Evolutionary conservation across 2,113 vertebrate genomes (phyloP).

Genomic region (Notiomystis cincta): DNA sequence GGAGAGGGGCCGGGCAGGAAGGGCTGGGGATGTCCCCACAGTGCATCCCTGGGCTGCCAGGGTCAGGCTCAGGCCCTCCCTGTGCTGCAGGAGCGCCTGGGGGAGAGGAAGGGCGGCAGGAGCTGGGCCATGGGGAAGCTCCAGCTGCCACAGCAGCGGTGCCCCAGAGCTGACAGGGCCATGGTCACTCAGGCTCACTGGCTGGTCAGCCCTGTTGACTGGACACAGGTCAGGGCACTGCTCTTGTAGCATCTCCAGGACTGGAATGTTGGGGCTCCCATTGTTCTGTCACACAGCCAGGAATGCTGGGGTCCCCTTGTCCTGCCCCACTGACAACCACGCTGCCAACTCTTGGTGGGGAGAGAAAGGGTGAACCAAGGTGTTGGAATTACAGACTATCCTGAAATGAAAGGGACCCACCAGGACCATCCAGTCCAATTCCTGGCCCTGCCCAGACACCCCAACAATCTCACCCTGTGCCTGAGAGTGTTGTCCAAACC

Average conservation of each 20-base stretch:
- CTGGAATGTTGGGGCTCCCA: background rate
- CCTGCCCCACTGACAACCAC: background rate
- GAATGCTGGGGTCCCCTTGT: background rate
- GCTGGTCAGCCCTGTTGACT: rapidly evolving
- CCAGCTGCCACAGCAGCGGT: background rate
- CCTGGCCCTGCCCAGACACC: background rate
- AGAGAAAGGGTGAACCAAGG: background rate
- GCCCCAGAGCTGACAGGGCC: background rate
- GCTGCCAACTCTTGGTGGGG: background rate
- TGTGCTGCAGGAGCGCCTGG: background rate
- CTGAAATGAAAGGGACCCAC: background rate
- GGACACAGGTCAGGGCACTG: background rate
- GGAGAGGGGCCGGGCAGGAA: background rate
- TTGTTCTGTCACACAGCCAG: background rate
- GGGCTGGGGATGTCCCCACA: background rate
- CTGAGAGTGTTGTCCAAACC: rapidly evolving
- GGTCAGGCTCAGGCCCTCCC: background rate
- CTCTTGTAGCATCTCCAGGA: background rate
- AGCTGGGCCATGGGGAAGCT: background rate
- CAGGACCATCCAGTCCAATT: background rate
- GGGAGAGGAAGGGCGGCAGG: background rate
- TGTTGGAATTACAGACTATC: background rate
- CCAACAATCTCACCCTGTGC: background rate
- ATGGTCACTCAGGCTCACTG: background rate
- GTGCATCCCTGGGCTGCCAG: background rate